A percentile compares a stretch with the other conserved stretches of the same genome.
These are phyloP conservation scores for Halcyon leucocephala DNA, from an alignment of 2,797 vertebrate genomes.

Conservation along the genomic window DNA sequence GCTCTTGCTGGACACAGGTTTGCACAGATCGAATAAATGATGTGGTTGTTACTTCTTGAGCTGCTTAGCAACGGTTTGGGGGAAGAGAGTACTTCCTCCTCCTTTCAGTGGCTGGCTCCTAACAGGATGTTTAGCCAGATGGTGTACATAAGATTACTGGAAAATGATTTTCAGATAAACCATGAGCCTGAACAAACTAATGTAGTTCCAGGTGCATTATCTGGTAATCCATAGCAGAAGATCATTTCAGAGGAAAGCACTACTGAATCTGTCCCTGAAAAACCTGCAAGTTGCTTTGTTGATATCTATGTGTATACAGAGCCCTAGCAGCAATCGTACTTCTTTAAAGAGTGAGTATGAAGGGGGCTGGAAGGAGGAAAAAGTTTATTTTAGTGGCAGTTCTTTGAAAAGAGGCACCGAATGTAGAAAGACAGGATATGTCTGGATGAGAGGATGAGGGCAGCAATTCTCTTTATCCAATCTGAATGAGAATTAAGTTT, in stretches of 20 bases:
- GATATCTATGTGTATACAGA: background rate
- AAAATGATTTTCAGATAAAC: slow-evolving; percentile 44
- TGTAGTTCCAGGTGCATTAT: slow-evolving; percentile 26
- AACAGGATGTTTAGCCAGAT: slow-evolving; percentile 53
- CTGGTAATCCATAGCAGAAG: slow-evolving; percentile 26
- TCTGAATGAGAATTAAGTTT: background rate
- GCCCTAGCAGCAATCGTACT: background rate
- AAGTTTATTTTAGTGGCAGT: background rate
- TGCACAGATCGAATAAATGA: background rate
- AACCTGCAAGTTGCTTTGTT: background rate
- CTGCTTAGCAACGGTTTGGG: slow-evolving; percentile 20
- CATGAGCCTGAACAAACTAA: slow-evolving; percentile 14
- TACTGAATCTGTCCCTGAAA: slow-evolving; percentile 15
- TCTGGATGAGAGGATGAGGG: background rate
- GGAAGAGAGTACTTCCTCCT: background rate
- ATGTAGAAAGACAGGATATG: background rate
- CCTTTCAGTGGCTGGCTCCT: background rate
- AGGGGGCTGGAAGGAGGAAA: background rate
- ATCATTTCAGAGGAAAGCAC: slow-evolving; percentile 5
- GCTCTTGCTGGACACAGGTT: background rate
- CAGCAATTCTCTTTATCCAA: background rate
- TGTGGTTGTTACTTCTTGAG: slow-evolving; percentile 5
- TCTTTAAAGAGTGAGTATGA: background rate
- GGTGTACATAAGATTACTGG: slow-evolving; percentile 40
- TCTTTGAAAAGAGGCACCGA: background rate